These are phyloP conservation scores for Accipiter virgatus DNA, from an alignment of 2,113 vertebrate species.

Conservation along the genomic window DNA sequence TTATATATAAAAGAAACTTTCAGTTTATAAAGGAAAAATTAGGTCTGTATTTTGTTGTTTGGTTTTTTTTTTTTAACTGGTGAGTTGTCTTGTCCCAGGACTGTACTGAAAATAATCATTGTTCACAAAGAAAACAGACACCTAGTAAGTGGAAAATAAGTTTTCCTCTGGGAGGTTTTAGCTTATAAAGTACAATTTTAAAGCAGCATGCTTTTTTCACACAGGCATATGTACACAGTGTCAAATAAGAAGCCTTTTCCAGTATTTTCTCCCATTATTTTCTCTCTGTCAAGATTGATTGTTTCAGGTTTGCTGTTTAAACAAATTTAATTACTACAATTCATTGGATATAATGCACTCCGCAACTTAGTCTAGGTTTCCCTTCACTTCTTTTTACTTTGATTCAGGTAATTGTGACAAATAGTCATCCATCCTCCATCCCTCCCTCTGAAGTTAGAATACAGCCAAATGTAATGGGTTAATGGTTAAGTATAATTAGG, in stretches of 20 bases:
- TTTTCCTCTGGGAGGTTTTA: neutral
- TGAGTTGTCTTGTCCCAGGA: neutral
- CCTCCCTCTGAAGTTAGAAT: conserved; percentile 33
- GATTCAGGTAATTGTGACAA: conserved; percentile 14
- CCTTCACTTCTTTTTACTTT: neutral
- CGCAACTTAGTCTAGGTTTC: neutral
- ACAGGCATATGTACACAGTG: too few relatives aligned
- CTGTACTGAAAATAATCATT: neutral
- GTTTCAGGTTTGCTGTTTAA: neutral
- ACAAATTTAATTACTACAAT: neutral
- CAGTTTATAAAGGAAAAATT: neutral
- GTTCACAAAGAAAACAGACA: neutral
- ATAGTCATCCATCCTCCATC: neutral
- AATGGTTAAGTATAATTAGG: conserved; percentile 60
- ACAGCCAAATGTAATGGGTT: conserved; percentile 37
- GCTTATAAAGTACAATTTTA: neutral
- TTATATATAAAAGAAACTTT: neutral
- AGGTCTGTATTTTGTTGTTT: neutral
- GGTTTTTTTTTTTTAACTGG: neutral
- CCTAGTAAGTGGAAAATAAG: neutral
- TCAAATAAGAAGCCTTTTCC: neutral
- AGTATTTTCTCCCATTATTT: neutral
- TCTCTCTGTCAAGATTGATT: neutral
- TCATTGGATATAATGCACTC: neutral
- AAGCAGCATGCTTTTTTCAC: neutral